Evolutionary conservation across 2,113 vertebrate genomes (phyloP).

Genomic region (Otis tarda): DNA sequence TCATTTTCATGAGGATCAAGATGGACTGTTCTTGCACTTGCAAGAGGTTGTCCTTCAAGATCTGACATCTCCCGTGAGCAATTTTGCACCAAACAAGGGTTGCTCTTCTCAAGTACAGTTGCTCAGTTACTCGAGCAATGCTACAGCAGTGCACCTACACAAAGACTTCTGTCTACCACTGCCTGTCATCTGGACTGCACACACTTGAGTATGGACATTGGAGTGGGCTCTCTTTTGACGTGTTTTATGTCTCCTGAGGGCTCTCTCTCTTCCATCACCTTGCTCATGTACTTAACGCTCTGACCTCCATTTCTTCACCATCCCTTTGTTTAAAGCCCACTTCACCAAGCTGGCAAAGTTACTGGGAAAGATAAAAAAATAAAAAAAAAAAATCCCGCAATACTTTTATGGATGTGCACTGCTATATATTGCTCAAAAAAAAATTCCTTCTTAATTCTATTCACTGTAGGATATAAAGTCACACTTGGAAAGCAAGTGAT

Average conservation of each 20-base stretch:
- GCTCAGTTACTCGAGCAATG: neutral
- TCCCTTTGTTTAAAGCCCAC: neutral
- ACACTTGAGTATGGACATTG: neutral
- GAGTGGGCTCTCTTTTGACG: neutral
- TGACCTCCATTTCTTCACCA: neutral
- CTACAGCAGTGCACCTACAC: neutral
- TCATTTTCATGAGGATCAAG: neutral
- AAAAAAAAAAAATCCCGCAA: neutral
- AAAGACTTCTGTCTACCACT: neutral
- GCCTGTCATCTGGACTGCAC: neutral
- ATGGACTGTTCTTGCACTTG: neutral
- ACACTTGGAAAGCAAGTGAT: neutral
- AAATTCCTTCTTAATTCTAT: neutral
- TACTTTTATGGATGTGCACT: neutral
- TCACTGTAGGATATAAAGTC: neutral
- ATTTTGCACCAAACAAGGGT: neutral
- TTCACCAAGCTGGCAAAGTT: neutral
- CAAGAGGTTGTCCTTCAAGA: neutral
- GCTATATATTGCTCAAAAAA: neutral
- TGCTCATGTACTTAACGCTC: neutral
- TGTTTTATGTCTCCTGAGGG: neutral
- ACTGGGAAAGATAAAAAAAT: neutral
- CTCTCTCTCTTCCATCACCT: neutral
- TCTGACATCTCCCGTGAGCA: neutral
- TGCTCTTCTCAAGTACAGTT: neutral